Percentiles rank a stretch among this genome's conserved stretches.
Conservation (phyloP, 2,888 invertebrate species). For the Augochlorella aurata region DNA sequence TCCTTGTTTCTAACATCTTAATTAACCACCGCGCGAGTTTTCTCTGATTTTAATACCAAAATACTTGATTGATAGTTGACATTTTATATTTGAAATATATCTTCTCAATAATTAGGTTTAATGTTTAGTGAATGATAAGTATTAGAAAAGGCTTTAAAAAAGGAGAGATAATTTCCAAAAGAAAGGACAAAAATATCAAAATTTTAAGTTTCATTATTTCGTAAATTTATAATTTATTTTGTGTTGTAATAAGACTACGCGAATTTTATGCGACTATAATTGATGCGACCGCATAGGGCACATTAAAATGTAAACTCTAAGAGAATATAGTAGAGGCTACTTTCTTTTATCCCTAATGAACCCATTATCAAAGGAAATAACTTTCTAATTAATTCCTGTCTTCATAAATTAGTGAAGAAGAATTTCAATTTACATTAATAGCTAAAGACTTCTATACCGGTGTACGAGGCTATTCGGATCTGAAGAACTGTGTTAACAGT, state of each 20-base stretch:
- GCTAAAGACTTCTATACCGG: background rate
- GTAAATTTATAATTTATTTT: background rate
- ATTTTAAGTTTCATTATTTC: background rate
- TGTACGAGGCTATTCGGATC: background rate
- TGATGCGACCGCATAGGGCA: constrained; percentile 1
- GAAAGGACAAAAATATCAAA: background rate
- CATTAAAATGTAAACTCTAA: constrained; percentile 10
- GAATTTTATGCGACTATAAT: constrained; percentile 1
- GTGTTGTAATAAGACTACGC: background rate
- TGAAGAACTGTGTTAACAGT: background rate
- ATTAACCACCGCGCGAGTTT: too few relatives aligned
- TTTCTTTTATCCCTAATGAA: constrained; percentile 9
- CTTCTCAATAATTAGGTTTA: too few relatives aligned
- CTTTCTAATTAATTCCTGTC: background rate
- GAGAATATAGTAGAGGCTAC: background rate
- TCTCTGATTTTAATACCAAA: too few relatives aligned
- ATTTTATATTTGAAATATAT: too few relatives aligned
- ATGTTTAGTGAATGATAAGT: too few relatives aligned
- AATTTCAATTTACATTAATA: background rate
- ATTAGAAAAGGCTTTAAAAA: too few relatives aligned
- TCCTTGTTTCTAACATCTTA: too few relatives aligned
- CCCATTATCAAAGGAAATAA: constrained; percentile 8
- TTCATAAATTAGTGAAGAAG: background rate
- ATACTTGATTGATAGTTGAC: too few relatives aligned
- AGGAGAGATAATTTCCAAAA: too few relatives aligned